Evolutionary conservation across 2,888 invertebrate genomes (phyloP).

Genomic region (Drosophila neutralis): DNA sequence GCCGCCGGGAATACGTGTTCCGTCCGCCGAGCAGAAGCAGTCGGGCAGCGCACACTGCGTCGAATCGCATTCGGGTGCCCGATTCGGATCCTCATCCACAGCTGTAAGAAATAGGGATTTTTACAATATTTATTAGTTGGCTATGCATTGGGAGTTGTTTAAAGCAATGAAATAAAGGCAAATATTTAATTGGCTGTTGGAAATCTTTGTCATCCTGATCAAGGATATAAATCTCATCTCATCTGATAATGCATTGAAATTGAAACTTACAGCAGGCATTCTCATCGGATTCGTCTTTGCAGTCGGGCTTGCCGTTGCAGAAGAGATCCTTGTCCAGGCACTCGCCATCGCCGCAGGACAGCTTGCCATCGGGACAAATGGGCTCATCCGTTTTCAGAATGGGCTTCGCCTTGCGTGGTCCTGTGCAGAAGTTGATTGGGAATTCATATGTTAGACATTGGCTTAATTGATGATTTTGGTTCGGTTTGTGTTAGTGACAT

Average conservation of each 20-base stretch:
- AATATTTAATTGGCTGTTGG: not conserved
- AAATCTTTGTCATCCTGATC: not conserved
- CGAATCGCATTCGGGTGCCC: constrained; percentile 95
- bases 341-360: constrained; percentile 96
- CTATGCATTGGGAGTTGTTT: not conserved
- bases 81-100: constrained; percentile 95
- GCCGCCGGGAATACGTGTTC: constrained; percentile 94
- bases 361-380: constrained; percentile 94
- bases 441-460: constrained; percentile 11
- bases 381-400: constrained; percentile 97
- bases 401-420: constrained; percentile 94
- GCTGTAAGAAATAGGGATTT: constrained; percentile 85
- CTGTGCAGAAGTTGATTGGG: constrained; percentile 85
- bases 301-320: constrained; percentile 96
- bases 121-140: not conserved
- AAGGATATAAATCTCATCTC: not conserved
- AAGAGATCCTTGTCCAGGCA: constrained; percentile 96
- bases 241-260: not conserved
- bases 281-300: constrained; percentile 97
- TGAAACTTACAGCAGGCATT: constrained; percentile 95
- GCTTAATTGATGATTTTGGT: not conserved
- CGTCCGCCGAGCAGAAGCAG: constrained; percentile 97
- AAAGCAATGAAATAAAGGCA: not conserved
- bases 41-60: constrained; percentile 95
- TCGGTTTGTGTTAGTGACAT: constrained; percentile 65